Base-by-base conservation (phyloP, 2,113 vertebrate genomes). In the Hippocampus guttulatus region DNA sequence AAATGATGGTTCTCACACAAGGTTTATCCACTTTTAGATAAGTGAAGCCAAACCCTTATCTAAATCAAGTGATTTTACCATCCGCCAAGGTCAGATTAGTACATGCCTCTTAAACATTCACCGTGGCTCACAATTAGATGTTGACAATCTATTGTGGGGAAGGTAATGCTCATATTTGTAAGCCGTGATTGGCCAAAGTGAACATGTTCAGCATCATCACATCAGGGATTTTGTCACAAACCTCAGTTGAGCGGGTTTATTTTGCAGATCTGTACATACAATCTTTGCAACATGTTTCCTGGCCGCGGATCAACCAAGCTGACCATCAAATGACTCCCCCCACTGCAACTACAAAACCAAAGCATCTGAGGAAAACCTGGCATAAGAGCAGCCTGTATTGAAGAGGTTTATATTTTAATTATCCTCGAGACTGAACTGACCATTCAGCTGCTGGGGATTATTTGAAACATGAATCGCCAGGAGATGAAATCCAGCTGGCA, bases 401-500 rank as follows among this genome's bases (percentile, higher is more conserved):
- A 45, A 51, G 63, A 30, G 38, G 15, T 60, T 62, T 74, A 64
- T 74, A 33, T 60, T 68, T 74, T 64, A 64, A 74, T 73, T 70
- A 58, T 69, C 63, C 33, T 41, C 16, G 68, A 27, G 60, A 65
- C 64, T 12, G 20, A 41, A 27, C 27, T 74, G 76, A 68, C 64
- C 2, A 30, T 23, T 64, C 30, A n/a, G 58, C 43, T 43, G 73
- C 57, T 69, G 52, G 45, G 58, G 64, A 73, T 60, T 55, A 68
- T 70, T 72, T 71, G 80, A 79, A 80, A 77, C 75, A 54, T 78
- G 47, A 79, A 69, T 75, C 55, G 21, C 54, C 7, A 14, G 9
- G 68, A 66, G 67, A 82, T 80, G 30, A 33, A 70, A 77, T 64
- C 79, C 83, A 85, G 77, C 79, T 79, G 77, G 52, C 30, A 52